These are phyloP conservation scores for Myripristis jacobus DNA, from an alignment of 2,797 vertebrate genomes.

Conservation along the genomic window DNA sequence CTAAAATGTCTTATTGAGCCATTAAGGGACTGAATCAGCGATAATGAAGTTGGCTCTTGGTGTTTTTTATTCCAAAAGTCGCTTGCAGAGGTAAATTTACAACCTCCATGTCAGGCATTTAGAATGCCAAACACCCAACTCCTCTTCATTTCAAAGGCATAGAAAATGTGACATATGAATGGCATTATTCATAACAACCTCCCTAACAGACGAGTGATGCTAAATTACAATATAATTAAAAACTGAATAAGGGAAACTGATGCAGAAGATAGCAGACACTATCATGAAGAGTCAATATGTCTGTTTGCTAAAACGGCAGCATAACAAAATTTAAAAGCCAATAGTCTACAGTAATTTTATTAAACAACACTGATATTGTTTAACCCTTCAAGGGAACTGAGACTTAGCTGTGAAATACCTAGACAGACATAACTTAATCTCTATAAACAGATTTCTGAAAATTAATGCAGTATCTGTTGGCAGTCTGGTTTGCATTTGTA, in stretches of 20 bases:
- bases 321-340: not conserved
- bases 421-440: too few species aligned
- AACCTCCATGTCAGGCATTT: not conserved
- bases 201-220: not conserved
- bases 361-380: too few species aligned
- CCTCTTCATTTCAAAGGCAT: too few species aligned
- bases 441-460: too few species aligned
- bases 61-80: conserved; percentile 20
- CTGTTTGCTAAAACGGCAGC: not conserved
- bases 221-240: not conserved
- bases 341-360: too few species aligned
- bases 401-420: too few species aligned
- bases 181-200: conserved; percentile 7
- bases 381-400: too few species aligned
- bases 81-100: not conserved
- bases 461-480: too few species aligned
- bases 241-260: not conserved
- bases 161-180: conserved; percentile 12
- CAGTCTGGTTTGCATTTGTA: too few species aligned
- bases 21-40: too few species aligned
- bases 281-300: not conserved
- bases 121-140: not conserved
- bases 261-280: not conserved
- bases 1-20: too few species aligned
- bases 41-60: not conserved